Conservation (phyloP, 2,113 vertebrate species). For the Megalops atlanticus region DNA sequence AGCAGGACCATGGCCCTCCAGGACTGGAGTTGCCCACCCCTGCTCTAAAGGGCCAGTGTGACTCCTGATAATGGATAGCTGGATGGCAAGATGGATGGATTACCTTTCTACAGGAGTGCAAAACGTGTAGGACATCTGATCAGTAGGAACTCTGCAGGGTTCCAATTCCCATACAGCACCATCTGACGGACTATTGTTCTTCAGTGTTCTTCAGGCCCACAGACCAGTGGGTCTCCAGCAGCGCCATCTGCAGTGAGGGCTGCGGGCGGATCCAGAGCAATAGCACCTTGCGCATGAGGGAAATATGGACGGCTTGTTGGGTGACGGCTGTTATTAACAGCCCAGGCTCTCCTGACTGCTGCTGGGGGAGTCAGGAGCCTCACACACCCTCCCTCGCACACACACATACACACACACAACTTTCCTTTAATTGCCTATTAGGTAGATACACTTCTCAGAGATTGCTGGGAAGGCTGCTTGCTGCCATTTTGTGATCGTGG, state of each 20-base stretch:
- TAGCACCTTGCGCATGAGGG: not conserved
- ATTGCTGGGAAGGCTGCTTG: constrained; percentile 6
- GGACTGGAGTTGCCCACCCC: too few species aligned
- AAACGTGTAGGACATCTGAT: too few species aligned
- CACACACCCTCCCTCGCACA: not conserved
- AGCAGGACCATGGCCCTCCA: too few species aligned
- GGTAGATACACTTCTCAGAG: constrained; percentile 1
- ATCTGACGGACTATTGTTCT: not conserved
- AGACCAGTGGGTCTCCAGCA: not conserved
- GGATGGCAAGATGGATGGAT: not conserved
- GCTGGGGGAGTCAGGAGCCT: not conserved
- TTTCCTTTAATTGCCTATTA: constrained; percentile 29
- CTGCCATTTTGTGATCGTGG: not conserved
- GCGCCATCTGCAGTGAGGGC: not conserved
- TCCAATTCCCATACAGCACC: not conserved
- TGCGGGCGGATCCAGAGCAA: not conserved
- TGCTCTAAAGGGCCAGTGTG: not conserved
- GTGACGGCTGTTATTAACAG: constrained; percentile 1
- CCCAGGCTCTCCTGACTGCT: not conserved
- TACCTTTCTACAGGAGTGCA: not conserved
- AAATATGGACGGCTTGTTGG: not conserved
- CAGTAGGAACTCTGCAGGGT: too few species aligned
- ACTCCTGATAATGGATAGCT: not conserved
- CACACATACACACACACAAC: not conserved
- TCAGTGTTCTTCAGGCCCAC: not conserved